These are phyloP conservation scores for Poecilobothrus nobilitatus DNA, from an alignment of 2,888 invertebrate species.

Conservation along the genomic window DNA sequence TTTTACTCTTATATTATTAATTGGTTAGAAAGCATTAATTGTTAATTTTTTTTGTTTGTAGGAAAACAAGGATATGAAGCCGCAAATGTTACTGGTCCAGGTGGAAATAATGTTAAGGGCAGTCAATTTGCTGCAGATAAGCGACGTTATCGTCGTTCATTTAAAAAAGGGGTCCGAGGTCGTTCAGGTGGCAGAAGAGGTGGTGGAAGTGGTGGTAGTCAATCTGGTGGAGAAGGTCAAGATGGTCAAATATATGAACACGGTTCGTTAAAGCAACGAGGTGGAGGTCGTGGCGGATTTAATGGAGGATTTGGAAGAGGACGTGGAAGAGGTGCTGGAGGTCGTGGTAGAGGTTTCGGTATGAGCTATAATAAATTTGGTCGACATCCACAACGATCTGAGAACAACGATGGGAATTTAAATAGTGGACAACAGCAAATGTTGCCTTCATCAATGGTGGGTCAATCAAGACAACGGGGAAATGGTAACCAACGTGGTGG, in stretches of 20 bases:
- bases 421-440: slow-evolving; percentile 36
- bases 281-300: slow-evolving; percentile 50
- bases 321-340: slow-evolving; percentile 15
- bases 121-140: slow-evolving; percentile 95
- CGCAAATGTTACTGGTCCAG: slow-evolving; percentile 94
- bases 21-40: too few relatives aligned
- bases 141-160: slow-evolving; percentile 49
- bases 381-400: slow-evolving; percentile 33
- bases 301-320: slow-evolving; percentile 27
- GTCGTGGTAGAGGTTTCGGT: slow-evolving; percentile 23
- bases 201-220: slow-evolving; percentile 30
- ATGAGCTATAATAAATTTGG: slow-evolving; percentile 33
- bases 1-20: too few relatives aligned
- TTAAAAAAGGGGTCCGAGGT: slow-evolving; percentile 49
- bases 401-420: slow-evolving; percentile 33
- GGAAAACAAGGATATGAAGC: slow-evolving; percentile 85
- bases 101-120: slow-evolving; percentile 89
- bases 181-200: slow-evolving; percentile 42
- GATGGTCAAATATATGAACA: slow-evolving; percentile 30
- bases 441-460: slow-evolving; percentile 46
- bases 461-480: slow-evolving; percentile 45
- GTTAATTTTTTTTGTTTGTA: not conserved
- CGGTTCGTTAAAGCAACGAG: slow-evolving; percentile 8
- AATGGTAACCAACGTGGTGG: slow-evolving; percentile 30
- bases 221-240: slow-evolving; percentile 16